phyloP scores from a whole-genome alignment of 2,888 invertebrate species.

The Eurois occulta region DNA sequence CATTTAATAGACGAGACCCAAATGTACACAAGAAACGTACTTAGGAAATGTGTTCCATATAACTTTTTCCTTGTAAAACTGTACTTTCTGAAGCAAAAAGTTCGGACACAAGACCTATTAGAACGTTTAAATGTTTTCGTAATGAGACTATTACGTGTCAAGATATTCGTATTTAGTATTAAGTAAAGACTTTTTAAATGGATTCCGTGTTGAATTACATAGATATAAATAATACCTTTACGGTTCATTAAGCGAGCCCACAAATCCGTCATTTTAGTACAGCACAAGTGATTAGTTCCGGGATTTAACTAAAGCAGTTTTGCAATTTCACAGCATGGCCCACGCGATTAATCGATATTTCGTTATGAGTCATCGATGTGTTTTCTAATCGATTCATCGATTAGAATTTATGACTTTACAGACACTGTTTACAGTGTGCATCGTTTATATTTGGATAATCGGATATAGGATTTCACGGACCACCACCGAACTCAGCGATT shows the following conservation, averaged over 20 bases:
- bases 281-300: conserved; percentile 81
- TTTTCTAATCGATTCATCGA: conserved; percentile 78
- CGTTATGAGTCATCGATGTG: conserved; percentile 76
- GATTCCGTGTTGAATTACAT: conserved; percentile 31
- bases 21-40: conserved; percentile 24
- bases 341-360: conserved; percentile 78
- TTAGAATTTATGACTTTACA: conserved; percentile 75
- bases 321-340: conserved; percentile 80
- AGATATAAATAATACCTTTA: conserved; percentile 67
- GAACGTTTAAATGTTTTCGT: conserved; percentile 18
- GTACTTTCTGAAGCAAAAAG: conserved; percentile 18
- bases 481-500: conserved; percentile 68
- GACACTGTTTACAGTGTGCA: conserved; percentile 73
- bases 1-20: conserved; percentile 26
- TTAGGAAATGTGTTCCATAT: conserved; percentile 35
- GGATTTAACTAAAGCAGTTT: conserved; percentile 74
- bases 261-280: conserved; percentile 72
- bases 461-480: conserved; percentile 73
- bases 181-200: background rate
- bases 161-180: conserved; percentile 13
- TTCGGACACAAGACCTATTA: conserved; percentile 15
- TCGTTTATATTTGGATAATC: conserved; percentile 74
- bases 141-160: conserved; percentile 16
- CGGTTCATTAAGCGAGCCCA: conserved; percentile 68
- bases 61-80: conserved; percentile 29